Evolutionary conservation across 2,888 invertebrate genomes (phyloP).

Genomic region (Lydus trimaculatus): DNA sequence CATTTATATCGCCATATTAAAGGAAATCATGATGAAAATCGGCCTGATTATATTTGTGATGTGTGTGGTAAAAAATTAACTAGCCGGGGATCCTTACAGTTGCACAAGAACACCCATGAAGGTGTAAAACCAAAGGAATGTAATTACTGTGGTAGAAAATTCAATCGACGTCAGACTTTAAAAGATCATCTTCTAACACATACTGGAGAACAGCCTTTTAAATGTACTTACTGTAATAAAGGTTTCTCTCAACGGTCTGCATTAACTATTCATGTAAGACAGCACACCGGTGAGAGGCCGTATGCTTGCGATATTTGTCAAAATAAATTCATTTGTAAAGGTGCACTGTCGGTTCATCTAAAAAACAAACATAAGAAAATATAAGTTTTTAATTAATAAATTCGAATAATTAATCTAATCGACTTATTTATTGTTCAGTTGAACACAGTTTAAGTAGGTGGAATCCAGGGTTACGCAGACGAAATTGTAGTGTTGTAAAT

Average conservation of each 20-base stretch:
- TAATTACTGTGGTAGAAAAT: slow-evolving; percentile 57
- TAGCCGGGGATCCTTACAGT: slow-evolving; percentile 39
- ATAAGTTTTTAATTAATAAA: neutral
- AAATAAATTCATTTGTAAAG: slow-evolving; percentile 48
- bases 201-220: slow-evolving; percentile 56
- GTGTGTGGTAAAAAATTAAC: slow-evolving; percentile 50
- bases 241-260: slow-evolving; percentile 52
- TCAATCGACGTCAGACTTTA: slow-evolving; percentile 54
- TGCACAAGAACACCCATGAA: slow-evolving; percentile 59
- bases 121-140: slow-evolving; percentile 52
- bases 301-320: slow-evolving; percentile 48
- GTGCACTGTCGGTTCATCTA: slow-evolving; percentile 45
- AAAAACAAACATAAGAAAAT: slow-evolving; percentile 42
- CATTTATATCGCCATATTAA: slow-evolving; percentile 25
- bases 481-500: too few relatives aligned
- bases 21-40: neutral
- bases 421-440: too few relatives aligned
- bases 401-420: neutral
- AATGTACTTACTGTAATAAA: slow-evolving; percentile 51
- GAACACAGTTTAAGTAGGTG: too few relatives aligned
- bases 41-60: slow-evolving; percentile 38
- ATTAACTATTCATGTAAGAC: slow-evolving; percentile 47
- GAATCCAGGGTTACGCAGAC: too few relatives aligned
- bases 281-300: slow-evolving; percentile 51
- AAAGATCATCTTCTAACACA: slow-evolving; percentile 57